These are phyloP conservation scores for Matsumurasca onukii DNA, from an alignment of 1,140 invertebrate species.

Conservation along the genomic window DNA sequence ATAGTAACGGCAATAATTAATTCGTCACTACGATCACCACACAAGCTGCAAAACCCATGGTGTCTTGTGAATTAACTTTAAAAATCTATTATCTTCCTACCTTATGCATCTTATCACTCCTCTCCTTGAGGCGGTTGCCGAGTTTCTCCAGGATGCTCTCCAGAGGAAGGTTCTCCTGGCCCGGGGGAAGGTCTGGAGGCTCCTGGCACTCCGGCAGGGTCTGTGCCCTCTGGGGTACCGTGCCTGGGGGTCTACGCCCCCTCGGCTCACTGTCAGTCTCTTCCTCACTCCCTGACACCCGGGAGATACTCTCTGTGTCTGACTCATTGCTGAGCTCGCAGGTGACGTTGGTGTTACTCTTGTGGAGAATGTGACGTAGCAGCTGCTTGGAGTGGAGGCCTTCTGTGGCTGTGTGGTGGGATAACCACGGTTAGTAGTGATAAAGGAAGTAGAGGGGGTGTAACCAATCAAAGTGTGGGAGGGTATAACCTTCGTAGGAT, in stretches of 20 bases:
- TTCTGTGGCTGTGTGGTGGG: background rate
- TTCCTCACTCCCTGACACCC: conserved; percentile 19
- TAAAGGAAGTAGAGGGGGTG: too few relatives aligned
- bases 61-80: too few relatives aligned
- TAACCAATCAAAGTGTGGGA: too few relatives aligned
- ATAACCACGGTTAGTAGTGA: too few relatives aligned
- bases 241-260: conserved; percentile 38
- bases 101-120: conserved; percentile 59
- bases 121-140: conserved; percentile 55
- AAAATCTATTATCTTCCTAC: too few relatives aligned
- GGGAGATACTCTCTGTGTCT: conserved; percentile 19
- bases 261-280: conserved; percentile 31
- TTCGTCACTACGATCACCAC: too few relatives aligned
- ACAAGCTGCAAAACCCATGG: too few relatives aligned
- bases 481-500: too few relatives aligned
- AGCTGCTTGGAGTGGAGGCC: conserved; percentile 9
- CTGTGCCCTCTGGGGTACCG: background rate
- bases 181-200: conserved; percentile 41
- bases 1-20: too few relatives aligned
- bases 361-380: conserved; percentile 24
- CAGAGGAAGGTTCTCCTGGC: conserved; percentile 21
- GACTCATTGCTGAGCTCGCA: conserved; percentile 28
- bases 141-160: conserved; percentile 55
- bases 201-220: conserved; percentile 28
- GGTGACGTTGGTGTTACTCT: background rate